Conservation (phyloP, 2,113 vertebrate genomes). For the Rhegmatorhina hoffmannsi region DNA sequence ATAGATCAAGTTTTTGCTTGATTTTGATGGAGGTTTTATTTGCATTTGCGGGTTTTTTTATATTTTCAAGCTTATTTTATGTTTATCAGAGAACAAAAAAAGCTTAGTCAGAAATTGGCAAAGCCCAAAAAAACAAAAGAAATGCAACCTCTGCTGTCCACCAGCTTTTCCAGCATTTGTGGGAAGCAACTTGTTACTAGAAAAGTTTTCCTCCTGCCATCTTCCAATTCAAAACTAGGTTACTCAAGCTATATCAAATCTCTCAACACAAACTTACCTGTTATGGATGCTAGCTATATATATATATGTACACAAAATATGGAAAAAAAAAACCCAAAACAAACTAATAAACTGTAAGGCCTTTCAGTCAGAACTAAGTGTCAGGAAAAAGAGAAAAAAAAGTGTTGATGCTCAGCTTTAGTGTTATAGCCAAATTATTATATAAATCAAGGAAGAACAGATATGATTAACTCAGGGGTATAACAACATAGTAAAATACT, state of each 20-base stretch:
- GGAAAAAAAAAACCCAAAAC: too few species aligned
- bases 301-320: neutral
- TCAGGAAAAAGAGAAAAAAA: neutral
- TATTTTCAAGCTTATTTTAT: neutral
- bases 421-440: neutral
- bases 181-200: neutral
- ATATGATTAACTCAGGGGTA: neutral
- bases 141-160: neutral
- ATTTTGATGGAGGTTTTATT: rapidly evolving
- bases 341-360: neutral
- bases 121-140: neutral
- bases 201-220: neutral
- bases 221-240: neutral
- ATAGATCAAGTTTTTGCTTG: neutral
- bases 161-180: rapidly evolving
- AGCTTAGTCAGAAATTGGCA: neutral
- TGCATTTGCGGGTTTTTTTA: neutral
- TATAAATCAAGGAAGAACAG: neutral
- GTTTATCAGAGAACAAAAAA: neutral
- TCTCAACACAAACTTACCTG: neutral
- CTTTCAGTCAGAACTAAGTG: neutral
- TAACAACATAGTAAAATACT: neutral
- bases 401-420: neutral
- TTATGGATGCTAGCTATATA: neutral
- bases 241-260: neutral